A percentile compares a stretch with the other conserved stretches of the same genome.
Evolutionary conservation across 92 coral and sea anemone genomes (phyloP).

Genomic region (Paragorgia papillata): DNA sequence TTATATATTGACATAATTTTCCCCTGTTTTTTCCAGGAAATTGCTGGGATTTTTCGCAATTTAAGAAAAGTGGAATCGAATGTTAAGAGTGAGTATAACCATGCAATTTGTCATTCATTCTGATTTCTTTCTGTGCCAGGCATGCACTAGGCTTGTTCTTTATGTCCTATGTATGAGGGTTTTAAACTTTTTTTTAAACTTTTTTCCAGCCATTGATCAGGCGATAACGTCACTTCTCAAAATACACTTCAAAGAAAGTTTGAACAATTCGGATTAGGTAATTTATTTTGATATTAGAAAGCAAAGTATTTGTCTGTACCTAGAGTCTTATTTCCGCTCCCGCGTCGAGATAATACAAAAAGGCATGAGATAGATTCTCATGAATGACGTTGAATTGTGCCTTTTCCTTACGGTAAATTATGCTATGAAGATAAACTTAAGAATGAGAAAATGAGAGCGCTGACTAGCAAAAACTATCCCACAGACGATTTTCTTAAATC

Average conservation of each 20-base stretch:
- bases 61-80: conserved; percentile 89
- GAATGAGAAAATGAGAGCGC: too few relatives aligned
- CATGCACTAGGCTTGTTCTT: background rate
- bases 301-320: too few relatives aligned
- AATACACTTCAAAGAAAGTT: background rate
- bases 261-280: background rate
- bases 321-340: too few relatives aligned
- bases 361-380: background rate
- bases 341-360: background rate
- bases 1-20: too few relatives aligned
- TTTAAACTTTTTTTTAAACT: background rate
- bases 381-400: background rate
- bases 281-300: too few relatives aligned
- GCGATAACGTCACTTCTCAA: background rate
- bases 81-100: conserved; percentile 82
- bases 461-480: too few relatives aligned
- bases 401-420: too few relatives aligned
- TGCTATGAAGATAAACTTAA: too few relatives aligned
- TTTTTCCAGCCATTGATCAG: background rate
- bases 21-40: conserved; percentile 87
- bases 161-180: background rate
- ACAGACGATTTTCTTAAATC: too few relatives aligned
- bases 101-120: background rate
- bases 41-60: conserved; percentile 94
- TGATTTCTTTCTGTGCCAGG: background rate